A percentile compares a stretch with the other conserved stretches of the same genome.
Evolutionary conservation across 2,113 vertebrate species (phyloP).

Genomic region (Poecilia latipinna): DNA sequence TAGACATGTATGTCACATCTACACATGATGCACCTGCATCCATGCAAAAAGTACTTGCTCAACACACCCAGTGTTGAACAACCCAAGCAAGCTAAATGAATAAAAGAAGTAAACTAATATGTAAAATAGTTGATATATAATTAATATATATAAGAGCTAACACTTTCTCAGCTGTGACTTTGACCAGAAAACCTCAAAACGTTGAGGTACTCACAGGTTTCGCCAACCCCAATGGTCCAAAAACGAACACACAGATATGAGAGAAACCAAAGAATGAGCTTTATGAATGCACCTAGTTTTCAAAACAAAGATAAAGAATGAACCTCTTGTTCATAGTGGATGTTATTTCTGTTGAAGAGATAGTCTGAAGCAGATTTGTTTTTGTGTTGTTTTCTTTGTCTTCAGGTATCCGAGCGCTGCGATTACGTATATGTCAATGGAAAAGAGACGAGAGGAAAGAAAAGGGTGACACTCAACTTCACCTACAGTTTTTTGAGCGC

Average conservation of each 20-base stretch:
- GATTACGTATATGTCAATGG: constrained; percentile 95
- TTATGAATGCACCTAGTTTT: too few species aligned
- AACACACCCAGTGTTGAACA: neutral
- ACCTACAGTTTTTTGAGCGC: constrained; percentile 90
- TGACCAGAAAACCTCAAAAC: too few species aligned
- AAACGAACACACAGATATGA: neutral
- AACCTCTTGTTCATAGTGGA: neutral
- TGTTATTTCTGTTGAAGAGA: neutral
- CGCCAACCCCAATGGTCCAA: too few species aligned
- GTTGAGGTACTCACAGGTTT: too few species aligned
- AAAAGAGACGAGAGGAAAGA: constrained; percentile 90
- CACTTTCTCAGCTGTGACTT: too few species aligned
- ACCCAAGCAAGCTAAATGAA: neutral
- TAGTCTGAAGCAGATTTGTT: neutral
- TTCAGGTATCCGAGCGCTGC: constrained; percentile 91
- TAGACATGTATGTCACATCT: constrained; percentile 6
- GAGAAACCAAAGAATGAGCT: neutral
- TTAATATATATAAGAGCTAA: too few species aligned
- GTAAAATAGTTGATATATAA: too few species aligned
- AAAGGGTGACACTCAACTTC: constrained; percentile 86
- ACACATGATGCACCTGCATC: neutral
- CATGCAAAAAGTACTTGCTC: neutral
- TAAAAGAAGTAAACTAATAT: neutral
- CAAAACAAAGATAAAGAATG: neutral
- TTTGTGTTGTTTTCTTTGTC: neutral